phyloP scores from a whole-genome alignment of 2,888 invertebrate species.

The Drosophila suboccidentalis region DNA sequence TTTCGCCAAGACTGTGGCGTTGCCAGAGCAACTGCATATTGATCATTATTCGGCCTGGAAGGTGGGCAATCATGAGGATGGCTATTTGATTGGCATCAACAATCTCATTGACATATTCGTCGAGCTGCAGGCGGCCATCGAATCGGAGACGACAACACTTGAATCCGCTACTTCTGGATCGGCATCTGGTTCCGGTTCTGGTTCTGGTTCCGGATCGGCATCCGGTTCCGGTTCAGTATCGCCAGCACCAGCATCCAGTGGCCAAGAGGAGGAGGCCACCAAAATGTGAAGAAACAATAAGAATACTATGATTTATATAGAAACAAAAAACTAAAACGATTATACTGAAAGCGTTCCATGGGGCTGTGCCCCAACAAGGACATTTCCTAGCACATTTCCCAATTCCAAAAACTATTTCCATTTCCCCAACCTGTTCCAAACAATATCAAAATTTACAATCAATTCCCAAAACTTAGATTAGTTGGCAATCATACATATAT shows the following conservation, averaged over 20 bases:
- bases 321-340: slow-evolving; percentile 24
- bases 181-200: not conserved
- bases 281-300: slow-evolving; percentile 32
- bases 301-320: slow-evolving; percentile 24
- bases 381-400: slow-evolving; percentile 61
- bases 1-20: slow-evolving; percentile 96
- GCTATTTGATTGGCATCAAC: slow-evolving; percentile 96
- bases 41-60: slow-evolving; percentile 94
- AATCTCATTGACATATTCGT: slow-evolving; percentile 94
- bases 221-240: slow-evolving; percentile 52
- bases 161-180: slow-evolving; percentile 5
- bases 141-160: slow-evolving; percentile 32
- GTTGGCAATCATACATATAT: slow-evolving; percentile 27
- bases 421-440: slow-evolving; percentile 1
- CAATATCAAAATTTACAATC: slow-evolving; percentile 26
- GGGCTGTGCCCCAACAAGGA: slow-evolving; percentile 56
- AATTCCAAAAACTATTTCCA: slow-evolving; percentile 8
- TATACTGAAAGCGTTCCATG: slow-evolving; percentile 57
- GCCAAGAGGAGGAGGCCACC: slow-evolving; percentile 48
- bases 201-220: slow-evolving; percentile 11
- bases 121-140: slow-evolving; percentile 76
- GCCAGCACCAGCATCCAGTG: slow-evolving; percentile 42
- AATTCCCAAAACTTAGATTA: slow-evolving; percentile 44
- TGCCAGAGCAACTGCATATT: slow-evolving; percentile 91
- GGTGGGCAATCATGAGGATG: slow-evolving; percentile 98